phyloP scores from a whole-genome alignment of 2,797 vertebrate species.

The Galaxias olidus region DNA sequence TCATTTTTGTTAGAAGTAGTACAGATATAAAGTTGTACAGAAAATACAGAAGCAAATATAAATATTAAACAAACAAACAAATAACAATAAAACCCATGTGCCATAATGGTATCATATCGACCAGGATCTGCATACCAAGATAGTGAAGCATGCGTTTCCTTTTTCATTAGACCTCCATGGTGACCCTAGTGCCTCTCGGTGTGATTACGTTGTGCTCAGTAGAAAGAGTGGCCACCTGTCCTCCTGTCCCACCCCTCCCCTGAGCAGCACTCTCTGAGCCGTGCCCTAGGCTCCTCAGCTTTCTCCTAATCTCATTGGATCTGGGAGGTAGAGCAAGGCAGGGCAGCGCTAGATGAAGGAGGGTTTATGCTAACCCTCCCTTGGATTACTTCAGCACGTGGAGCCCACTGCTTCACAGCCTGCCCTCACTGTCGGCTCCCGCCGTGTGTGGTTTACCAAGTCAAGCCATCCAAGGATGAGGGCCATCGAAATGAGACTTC shows the following conservation, averaged over 20 bases:
- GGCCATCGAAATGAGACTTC: too few species aligned
- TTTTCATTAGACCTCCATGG: background rate
- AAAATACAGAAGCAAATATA: too few species aligned
- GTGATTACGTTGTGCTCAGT: slow-evolving; percentile 7
- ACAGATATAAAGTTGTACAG: background rate
- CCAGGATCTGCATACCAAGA: too few species aligned
- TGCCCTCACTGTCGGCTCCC: too few species aligned
- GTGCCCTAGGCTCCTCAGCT: slow-evolving; percentile 34
- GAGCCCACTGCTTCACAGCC: slow-evolving; percentile 39
- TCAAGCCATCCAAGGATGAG: too few species aligned
- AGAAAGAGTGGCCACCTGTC: slow-evolving; percentile 51
- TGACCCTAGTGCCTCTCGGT: slow-evolving; percentile 8
- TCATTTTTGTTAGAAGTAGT: background rate
- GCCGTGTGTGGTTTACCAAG: too few species aligned
- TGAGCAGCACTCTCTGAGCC: background rate
- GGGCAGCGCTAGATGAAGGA: slow-evolving; percentile 39
- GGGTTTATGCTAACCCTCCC: slow-evolving; percentile 58
- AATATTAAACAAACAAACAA: too few species aligned
- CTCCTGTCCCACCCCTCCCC: slow-evolving; percentile 36
- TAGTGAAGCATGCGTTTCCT: too few species aligned
- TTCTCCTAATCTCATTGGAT: slow-evolving; percentile 68
- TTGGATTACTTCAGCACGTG: slow-evolving; percentile 62
- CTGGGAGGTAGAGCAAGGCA: slow-evolving; percentile 63
- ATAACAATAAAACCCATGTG: too few species aligned
- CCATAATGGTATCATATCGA: too few species aligned